phyloP scores from a whole-genome alignment of 2,888 invertebrate species.

The Pandemis cinnamomeana region DNA sequence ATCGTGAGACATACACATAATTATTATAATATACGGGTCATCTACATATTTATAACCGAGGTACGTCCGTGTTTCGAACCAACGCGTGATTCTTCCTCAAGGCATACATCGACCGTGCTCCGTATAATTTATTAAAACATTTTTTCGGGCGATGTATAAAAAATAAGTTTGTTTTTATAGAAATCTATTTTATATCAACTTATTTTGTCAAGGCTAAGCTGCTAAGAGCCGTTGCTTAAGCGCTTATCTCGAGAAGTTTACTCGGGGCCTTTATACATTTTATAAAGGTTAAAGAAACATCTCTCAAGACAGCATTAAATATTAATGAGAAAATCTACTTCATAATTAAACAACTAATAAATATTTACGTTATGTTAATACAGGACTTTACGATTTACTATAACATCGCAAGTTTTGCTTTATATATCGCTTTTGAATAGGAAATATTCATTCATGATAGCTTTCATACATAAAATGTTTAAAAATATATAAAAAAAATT shows the following conservation, averaged over 20 bases:
- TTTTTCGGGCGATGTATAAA: background rate
- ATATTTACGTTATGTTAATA: slow-evolving; percentile 1
- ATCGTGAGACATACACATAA: too few relatives aligned
- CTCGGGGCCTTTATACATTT: slow-evolving; percentile 41
- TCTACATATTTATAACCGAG: too few relatives aligned
- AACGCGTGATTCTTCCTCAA: too few relatives aligned
- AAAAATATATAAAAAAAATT: too few relatives aligned
- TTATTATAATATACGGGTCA: too few relatives aligned
- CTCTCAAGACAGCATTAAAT: slow-evolving; percentile 4
- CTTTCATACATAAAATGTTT: too few relatives aligned
- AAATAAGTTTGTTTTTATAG: background rate
- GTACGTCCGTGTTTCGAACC: too few relatives aligned
- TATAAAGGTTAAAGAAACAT: slow-evolving; percentile 28
- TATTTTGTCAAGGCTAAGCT: slow-evolving; percentile 3
- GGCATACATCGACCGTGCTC: too few relatives aligned
- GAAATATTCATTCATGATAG: too few relatives aligned
- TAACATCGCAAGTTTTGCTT: background rate
- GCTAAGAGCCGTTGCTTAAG: slow-evolving; percentile 40
- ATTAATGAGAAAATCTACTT: slow-evolving; percentile 7
- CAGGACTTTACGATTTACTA: background rate
- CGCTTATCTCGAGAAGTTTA: slow-evolving; percentile 47
- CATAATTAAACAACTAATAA: background rate
- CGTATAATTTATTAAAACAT: too few relatives aligned
- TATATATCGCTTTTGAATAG: background rate
- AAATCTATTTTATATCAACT: background rate